Base-by-base conservation (phyloP, 2,888 invertebrate genomes). In the Habrosyne pyritoides region DNA sequence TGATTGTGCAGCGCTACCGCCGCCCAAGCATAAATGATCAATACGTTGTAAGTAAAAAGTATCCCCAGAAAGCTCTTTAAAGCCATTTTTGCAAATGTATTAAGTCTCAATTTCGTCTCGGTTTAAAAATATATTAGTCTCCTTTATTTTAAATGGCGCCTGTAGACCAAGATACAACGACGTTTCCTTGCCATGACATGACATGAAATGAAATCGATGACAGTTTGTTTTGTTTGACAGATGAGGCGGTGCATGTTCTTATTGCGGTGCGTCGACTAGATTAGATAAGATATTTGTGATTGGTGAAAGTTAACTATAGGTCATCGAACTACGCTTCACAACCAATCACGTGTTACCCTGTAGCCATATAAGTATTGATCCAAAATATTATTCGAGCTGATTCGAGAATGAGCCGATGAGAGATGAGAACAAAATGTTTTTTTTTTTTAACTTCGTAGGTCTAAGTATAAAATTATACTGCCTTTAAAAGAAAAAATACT, bases 1-100 rank as follows among this genome's bases (percentile, higher is more conserved):
- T 94, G 94, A 52, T 93, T 93, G 63, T 94, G 94, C 28, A 94
- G 94, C 28, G 93, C 93, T 24, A 94, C 94, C 28, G 93, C 93
- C 28, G 91, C 89, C 55, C 87, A 86, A n/a, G 83, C 81, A 66
- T 86, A 84, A 53, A 79, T 77, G 67, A 85, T 60, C 64, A 86
- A 66, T 69, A 85, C 75, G 71, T 84, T 82, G 63, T 84, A 79
- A 54, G 80, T 78, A 59, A 88, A 69, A 56, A 90, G 61, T 60
- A 85, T 59, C 62, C 82, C 67, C 57, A 84, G 59, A 48, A 81
- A 69, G 67, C 74, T 80, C 58, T 73, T 76, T 24, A 73, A 65
- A 56, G 77, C 73, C 88, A 88, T 88, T 71, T 69, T 79, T 54
- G 30, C 51, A 57, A 65, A 57, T 58, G 54, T 62, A 61, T 67